Base-by-base conservation (phyloP, 2,113 vertebrate genomes). In the Brachyhypopomus gauderio region DNA sequence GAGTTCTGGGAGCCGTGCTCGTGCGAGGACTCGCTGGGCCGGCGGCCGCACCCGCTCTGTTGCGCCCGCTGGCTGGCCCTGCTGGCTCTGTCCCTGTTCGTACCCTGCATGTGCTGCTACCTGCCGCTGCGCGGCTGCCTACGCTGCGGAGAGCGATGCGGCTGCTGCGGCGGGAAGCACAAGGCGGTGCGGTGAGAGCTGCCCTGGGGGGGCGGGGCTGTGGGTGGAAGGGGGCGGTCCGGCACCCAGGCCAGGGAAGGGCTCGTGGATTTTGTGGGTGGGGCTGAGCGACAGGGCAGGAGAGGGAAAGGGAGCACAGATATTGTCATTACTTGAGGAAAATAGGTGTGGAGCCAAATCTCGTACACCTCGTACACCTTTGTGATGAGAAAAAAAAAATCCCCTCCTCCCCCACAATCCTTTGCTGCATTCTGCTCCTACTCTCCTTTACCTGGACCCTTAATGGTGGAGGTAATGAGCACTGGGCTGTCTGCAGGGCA, bases 101-200 rank as follows among this genome's bases (percentile, higher is more conserved):
- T 96, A 87, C 96, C 96, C 90, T 97, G 96, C 92, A 96, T 97
- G 93, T 98, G 96, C 94, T 97, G 96, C 93, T 98, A 96, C 81
- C 93, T 96, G 85, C 96, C 96, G 78, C 91, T 98, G 89, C 94
- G 92, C 64, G 95, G 93, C n/a, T 98, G 96, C 90, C 94, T 97
- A 91, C 95, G 94, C 86, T 96, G 96, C n/a, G 96, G 96, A 0
- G 93, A 95, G 80, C 91, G 94, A 48, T 97, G 95, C 1, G 96
- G 96, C 87, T 98, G 96, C 85, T 96, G 95, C 0, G 96, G 96
- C 71, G 96, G 96, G 75, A 95, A 94, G 88, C 96, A 96, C 92
- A 97, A 97, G 88, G 96, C 96, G 0, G 95, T 96, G 69, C 96
- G 95, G 90, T 98, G 95, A 97, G 92, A 87, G 84, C 88, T 75